Evolutionary conservation across 2,113 vertebrate species (phyloP), one percentile per base, ranked within the genome.

Genomic region (Phyllostomus discolor): DNA sequence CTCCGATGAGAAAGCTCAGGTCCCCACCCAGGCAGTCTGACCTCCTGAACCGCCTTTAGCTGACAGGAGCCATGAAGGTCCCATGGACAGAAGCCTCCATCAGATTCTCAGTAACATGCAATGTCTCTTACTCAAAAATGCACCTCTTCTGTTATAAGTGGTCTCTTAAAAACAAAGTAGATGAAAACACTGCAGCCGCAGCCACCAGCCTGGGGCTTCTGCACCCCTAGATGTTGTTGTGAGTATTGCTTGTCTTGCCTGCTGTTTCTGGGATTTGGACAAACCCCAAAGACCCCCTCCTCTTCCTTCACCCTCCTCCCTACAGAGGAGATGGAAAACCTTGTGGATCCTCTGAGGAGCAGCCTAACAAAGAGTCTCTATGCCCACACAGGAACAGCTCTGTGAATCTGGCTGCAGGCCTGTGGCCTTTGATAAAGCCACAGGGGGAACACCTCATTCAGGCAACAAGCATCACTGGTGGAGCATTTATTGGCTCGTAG

Each of bases 311-410:
- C 9, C 33, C 46, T 67, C 43, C 80, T 84, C 35, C 54, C 57
- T 54, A 1, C 41, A 41, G 5, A 81, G 79, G 33, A 83, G 46
- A 62, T 70, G 93, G 89, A 93, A 94, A 86, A 19, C 46, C 59
- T 64, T 31, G 90, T 92, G 95, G 54, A 84, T 93, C 64, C 87
- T 96, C 79, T 0, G 1, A 75, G 59, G 80, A 41, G 43, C 81
- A 86, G 76, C 62, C 81, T 43, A 59, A 97, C 96, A 97, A 96
- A 92, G 92, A 72, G 76, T 69, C 96, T 98, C 92, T 97, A 95
- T 97, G 91, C 88, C 95, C 67, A 72, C 81, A 97, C 95, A 97
- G 94, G 95, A 87, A 69, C 84, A 78, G 90, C 88, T 95, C 96
- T 97, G 92, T 95, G 91, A 70, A 28, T 43, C 59, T 17, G 4